Evolutionary conservation across 2,888 invertebrate genomes (phyloP).

Genomic region (Agrotis exclamationis): DNA sequence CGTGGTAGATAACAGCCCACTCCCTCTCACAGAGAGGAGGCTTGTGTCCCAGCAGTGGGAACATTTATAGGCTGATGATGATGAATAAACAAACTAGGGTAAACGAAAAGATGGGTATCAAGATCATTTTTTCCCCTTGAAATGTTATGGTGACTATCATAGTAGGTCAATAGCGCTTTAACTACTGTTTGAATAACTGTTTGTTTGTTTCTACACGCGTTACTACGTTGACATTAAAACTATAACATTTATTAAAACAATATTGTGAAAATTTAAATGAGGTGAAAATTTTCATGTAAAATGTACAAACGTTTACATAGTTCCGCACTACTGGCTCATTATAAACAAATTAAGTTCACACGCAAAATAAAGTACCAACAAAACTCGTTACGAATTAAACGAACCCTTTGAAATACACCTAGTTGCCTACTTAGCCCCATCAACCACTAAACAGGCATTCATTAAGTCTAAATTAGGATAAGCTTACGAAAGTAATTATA

Average conservation of each 20-base stretch:
- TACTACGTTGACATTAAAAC: slow-evolving; percentile 22
- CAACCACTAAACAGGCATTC: slow-evolving; percentile 61
- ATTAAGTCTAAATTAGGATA: slow-evolving; percentile 61
- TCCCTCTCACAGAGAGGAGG: too few species aligned
- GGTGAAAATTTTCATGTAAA: slow-evolving; percentile 2
- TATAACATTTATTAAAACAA: background rate
- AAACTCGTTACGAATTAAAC: slow-evolving; percentile 41
- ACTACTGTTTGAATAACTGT: slow-evolving; percentile 20
- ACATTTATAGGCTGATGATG: too few species aligned
- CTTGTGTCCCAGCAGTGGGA: too few species aligned
- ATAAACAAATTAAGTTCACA: slow-evolving; percentile 37
- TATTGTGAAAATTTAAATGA: too few species aligned
- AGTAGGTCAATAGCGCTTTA: slow-evolving; percentile 49
- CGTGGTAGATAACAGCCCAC: too few species aligned
- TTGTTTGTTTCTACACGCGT: slow-evolving; percentile 7
- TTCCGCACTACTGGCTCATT: slow-evolving; percentile 9
- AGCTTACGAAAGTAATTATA: slow-evolving; percentile 68
- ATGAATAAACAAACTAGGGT: slow-evolving; percentile 1
- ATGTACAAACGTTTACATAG: slow-evolving; percentile 7
- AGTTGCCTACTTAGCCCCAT: slow-evolving; percentile 31
- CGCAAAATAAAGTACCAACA: slow-evolving; percentile 38
- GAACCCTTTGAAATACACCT: slow-evolving; percentile 37
- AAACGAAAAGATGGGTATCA: too few species aligned
- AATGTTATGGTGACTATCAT: slow-evolving; percentile 18
- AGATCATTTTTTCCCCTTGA: slow-evolving; percentile 20